Evolutionary conservation across 2,888 invertebrate genomes (phyloP).

Genomic region (Smittia sp.): DNA sequence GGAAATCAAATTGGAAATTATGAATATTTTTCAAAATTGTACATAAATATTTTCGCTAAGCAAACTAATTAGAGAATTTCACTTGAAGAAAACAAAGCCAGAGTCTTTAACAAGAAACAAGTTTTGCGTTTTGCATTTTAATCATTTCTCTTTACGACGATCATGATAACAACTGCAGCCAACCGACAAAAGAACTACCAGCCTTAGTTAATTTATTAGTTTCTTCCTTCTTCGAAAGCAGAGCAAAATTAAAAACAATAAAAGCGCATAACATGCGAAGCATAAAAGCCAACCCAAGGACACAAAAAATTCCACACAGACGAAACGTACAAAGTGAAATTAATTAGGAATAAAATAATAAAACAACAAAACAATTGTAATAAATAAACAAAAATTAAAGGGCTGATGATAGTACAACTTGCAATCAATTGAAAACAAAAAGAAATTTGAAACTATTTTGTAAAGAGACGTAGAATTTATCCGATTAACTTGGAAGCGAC

Average conservation of each 20-base stretch:
- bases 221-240: background rate
- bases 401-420: slow-evolving; percentile 41
- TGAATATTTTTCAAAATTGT: background rate
- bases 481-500: background rate
- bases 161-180: background rate
- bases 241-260: background rate
- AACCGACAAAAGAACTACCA: background rate
- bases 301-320: background rate
- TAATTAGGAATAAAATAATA: slow-evolving; percentile 4
- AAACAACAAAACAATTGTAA: slow-evolving; percentile 31
- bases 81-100: background rate
- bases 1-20: background rate
- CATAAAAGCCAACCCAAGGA: background rate
- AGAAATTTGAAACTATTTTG: slow-evolving; percentile 33
- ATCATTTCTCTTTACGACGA: no score
- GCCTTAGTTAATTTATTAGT: slow-evolving; percentile 15
- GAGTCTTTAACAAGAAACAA: no score
- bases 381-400: slow-evolving; percentile 31
- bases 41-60: background rate
- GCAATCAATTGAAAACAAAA: slow-evolving; percentile 38
- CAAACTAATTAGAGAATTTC: background rate
- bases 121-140: no score
- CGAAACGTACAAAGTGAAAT: slow-evolving; percentile 28
- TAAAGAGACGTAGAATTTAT: slow-evolving; percentile 31
- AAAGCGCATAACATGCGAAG: background rate